phyloP scores from a whole-genome alignment of 92 coral and sea anemone species.

The Phenganax marumi region DNA sequence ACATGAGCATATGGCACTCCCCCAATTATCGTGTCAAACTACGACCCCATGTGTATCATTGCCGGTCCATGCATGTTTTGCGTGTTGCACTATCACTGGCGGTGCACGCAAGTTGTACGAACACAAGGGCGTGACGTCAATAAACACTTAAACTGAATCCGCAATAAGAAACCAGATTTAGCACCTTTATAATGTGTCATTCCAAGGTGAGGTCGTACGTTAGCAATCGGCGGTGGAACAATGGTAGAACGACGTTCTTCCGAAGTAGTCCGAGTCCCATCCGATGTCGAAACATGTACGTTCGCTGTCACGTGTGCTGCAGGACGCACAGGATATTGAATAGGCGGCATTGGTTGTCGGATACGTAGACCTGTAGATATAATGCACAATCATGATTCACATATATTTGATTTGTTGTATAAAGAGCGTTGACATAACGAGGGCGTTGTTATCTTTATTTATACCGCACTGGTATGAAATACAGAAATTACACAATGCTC shows the following conservation, averaged over 20 bases:
- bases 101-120: too few relatives aligned
- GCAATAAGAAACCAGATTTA: not conserved
- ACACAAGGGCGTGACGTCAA: too few relatives aligned
- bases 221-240: constrained; percentile 25
- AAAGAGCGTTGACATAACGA: too few relatives aligned
- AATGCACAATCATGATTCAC: too few relatives aligned
- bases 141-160: not conserved
- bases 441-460: too few relatives aligned
- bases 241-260: constrained; percentile 26
- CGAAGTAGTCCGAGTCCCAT: constrained; percentile 9
- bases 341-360: constrained; percentile 51
- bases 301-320: constrained; percentile 28
- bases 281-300: constrained; percentile 26
- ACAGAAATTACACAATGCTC: constrained; percentile 65
- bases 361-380: constrained; percentile 11
- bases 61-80: too few relatives aligned
- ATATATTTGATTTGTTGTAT: too few relatives aligned
- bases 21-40: too few relatives aligned
- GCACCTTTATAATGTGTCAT: constrained; percentile 37
- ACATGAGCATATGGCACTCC: too few relatives aligned
- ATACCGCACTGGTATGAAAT: constrained; percentile 56
- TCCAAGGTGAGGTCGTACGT: constrained; percentile 26
- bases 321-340: constrained; percentile 62
- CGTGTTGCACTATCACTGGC: too few relatives aligned
- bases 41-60: too few relatives aligned